Conservation (phyloP, 2,113 vertebrate genomes). For the Ceyx margarethae region DNA sequence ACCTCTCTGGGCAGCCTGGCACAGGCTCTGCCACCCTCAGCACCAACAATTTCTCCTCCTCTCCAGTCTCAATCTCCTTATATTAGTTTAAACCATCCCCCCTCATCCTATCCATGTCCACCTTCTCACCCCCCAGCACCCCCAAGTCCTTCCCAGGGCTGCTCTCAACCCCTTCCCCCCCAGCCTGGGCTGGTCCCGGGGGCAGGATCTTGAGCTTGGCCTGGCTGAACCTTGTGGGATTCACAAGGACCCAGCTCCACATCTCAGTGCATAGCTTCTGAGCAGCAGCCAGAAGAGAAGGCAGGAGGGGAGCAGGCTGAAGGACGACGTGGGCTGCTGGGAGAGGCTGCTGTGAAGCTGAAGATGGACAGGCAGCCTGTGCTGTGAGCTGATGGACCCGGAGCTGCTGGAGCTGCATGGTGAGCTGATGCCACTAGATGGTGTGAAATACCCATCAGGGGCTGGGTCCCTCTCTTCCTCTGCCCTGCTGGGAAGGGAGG, state of each 20-base stretch:
- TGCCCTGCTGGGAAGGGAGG: neutral
- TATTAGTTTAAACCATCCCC: no score
- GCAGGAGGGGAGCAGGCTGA: neutral
- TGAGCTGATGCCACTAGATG: neutral
- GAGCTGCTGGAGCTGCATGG: neutral
- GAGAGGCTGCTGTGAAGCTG: neutral
- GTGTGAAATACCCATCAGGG: neutral
- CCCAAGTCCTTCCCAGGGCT: no score
- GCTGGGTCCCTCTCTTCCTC: no score
- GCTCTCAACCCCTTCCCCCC: no score
- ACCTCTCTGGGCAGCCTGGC: no score
- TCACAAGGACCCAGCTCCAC: neutral
- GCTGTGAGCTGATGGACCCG: neutral
- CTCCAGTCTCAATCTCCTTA: no score
- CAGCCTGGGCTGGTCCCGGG: no score
- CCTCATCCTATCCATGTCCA: no score
- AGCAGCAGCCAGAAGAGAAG: no score
- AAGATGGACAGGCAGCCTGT: neutral
- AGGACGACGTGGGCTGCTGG: accelerated
- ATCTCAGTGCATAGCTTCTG: neutral
- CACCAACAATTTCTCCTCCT: no score
- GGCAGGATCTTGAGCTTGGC: neutral
- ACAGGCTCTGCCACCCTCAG: no score
- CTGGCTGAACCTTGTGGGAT: neutral
- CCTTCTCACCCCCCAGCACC: no score